phyloP scores from a whole-genome alignment of 1,140 invertebrate genomes.

The Anoplolepis gracilipes region DNA sequence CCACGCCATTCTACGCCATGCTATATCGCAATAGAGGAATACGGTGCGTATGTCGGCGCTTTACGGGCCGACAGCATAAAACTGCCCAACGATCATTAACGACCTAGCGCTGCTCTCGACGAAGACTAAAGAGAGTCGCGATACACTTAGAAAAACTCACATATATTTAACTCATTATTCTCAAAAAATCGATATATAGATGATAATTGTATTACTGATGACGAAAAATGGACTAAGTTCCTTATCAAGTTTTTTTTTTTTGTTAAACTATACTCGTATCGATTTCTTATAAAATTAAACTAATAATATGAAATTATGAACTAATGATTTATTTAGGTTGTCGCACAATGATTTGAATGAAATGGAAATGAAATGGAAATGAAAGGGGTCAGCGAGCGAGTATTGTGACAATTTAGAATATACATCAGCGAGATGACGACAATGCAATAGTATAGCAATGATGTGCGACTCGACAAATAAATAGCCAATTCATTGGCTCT shows the following conservation, averaged over 20 bases:
- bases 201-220: too few species aligned
- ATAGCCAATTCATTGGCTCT: constrained; percentile 69
- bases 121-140: constrained; percentile 57
- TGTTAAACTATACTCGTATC: too few species aligned
- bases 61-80: constrained; percentile 49
- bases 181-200: too few species aligned
- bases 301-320: neutral
- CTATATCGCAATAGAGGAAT: neutral
- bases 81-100: constrained; percentile 69
- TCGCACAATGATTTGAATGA: neutral
- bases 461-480: constrained; percentile 49
- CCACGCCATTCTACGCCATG: neutral
- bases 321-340: neutral
- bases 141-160: constrained; percentile 55
- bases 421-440: constrained; percentile 18
- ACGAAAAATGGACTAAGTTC: too few species aligned
- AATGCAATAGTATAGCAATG: constrained; percentile 31
- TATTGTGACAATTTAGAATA: neutral
- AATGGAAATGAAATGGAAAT: constrained; percentile 11
- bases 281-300: constrained; percentile 22
- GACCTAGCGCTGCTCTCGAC: constrained; percentile 56
- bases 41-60: constrained; percentile 15
- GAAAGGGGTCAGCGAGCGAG: neutral
- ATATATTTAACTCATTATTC: neutral
- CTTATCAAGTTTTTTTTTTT: too few species aligned